These are phyloP conservation scores for Harpalus rubripes DNA, from an alignment of 2,888 invertebrate species.

Conservation along the genomic window DNA sequence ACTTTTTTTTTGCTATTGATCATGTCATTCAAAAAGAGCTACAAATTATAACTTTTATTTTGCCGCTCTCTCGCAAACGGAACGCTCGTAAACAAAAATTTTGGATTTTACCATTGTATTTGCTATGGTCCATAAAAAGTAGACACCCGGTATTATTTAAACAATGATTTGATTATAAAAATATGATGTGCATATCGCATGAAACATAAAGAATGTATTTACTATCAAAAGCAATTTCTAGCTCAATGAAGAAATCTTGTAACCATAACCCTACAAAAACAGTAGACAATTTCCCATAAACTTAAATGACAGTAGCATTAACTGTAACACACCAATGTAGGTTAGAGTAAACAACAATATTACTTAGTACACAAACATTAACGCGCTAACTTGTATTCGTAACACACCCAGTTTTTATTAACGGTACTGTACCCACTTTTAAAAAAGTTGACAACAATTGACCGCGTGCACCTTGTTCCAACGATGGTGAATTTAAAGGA, in stretches of 20 bases:
- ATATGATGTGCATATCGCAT: neutral
- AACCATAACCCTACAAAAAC: neutral
- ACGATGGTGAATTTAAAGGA: slow-evolving; percentile 18
- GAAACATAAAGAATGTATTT: neutral
- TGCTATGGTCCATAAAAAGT: too few species aligned
- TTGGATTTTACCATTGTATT: too few species aligned
- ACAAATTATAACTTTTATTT: too few species aligned
- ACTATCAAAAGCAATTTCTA: neutral
- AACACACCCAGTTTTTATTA: slow-evolving; percentile 49
- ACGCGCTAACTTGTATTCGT: slow-evolving; percentile 31
- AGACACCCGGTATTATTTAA: too few species aligned
- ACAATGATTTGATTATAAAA: neutral
- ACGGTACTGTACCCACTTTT: slow-evolving; percentile 52
- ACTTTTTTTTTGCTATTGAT: too few species aligned
- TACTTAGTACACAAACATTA: slow-evolving; percentile 16
- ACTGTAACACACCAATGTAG: slow-evolving; percentile 15
- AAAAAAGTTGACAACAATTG: slow-evolving; percentile 32
- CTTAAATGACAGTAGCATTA: slow-evolving; percentile 7
- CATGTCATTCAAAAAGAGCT: too few species aligned
- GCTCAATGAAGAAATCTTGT: neutral
- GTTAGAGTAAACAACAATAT: slow-evolving; percentile 14
- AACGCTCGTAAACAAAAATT: too few species aligned
- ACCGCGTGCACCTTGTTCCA: neutral
- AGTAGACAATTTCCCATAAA: neutral
- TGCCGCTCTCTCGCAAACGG: too few species aligned